These are phyloP conservation scores for Sesia bembeciformis DNA, from an alignment of 2,888 invertebrate genomes.

Conservation along the genomic window DNA sequence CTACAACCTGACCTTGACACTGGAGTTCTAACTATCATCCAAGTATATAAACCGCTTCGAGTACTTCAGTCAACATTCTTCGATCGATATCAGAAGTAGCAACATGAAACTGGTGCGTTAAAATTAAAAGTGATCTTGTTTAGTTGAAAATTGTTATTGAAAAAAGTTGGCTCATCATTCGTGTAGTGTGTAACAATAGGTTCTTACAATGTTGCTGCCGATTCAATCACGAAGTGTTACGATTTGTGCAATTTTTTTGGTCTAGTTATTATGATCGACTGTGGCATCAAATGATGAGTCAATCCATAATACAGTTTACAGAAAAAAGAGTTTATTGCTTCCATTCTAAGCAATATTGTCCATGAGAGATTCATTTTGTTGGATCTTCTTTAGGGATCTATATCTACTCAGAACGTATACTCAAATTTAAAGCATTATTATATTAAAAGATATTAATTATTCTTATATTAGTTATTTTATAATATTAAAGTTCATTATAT, in stretches of 20 bases:
- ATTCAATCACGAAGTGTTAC: background rate
- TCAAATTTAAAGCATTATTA: no score
- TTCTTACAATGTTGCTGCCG: background rate
- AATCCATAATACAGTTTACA: no score
- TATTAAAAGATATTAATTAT: no score
- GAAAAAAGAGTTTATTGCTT: no score
- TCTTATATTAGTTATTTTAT: no score
- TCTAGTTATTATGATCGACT: no score
- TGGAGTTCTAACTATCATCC: conserved; percentile 26
- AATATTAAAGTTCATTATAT: no score
- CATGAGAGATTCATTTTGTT: no score
- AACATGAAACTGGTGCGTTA: conserved; percentile 65
- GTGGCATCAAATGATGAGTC: no score
- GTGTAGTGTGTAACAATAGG: background rate
- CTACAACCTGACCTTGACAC: conserved; percentile 44
- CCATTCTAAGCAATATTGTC: no score
- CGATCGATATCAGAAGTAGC: conserved; percentile 34
- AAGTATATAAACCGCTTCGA: conserved; percentile 47
- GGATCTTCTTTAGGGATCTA: no score
- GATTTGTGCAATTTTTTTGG: background rate
- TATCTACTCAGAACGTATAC: no score
- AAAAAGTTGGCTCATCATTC: background rate
- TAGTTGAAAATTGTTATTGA: background rate
- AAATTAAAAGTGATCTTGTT: background rate
- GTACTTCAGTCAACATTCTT: conserved; percentile 39